Base-by-base conservation (phyloP, 2,888 invertebrate species). In the Dorcus hopei region DNA sequence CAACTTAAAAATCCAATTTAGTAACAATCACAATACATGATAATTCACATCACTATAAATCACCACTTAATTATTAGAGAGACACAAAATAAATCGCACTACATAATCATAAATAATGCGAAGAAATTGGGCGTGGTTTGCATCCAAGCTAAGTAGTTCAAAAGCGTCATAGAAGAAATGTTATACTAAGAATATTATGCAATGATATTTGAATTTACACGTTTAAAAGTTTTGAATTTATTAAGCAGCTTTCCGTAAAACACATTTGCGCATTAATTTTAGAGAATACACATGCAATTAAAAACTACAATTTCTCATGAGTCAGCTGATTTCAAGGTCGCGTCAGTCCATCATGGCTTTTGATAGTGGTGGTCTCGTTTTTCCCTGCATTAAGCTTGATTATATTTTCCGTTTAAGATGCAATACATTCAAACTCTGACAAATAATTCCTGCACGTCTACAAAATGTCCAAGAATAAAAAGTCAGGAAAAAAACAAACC, bases 401-500 rank as follows among this genome's bases (percentile, higher is more conserved):
- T 68, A 62, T 59, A 64, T 66, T 69, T 70, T 68, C 67, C 64
- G 62, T 69, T 66, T 68, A 73, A 68, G 61, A 77, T 77, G 74
- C 65, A 65, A 59, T 54, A 57, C 59, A 52, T 66, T 58, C 62
- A 66, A 59, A 62, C 67, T 75, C 71, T 77, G 74, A 73, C 72
- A 65, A 65, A 67, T 61, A 65, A 54, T 66, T 58, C 61, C 54
- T 57, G 59, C 59, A 65, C 58, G 61, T 57, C 57, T 60, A 62
- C 64, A 74, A 66, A 62, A 79, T 79, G 79, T 75, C 76, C 56
- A 74, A 69, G 63, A 65, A 71, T 57, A 74, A 73, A 70, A 76
- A 71, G 64, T 64, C 68, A 33, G 66, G 71, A 33, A 76, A 71
- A 59, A 74, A 71, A 63, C 69, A 68, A 49, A 67, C 70, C 52